phyloP scores from a whole-genome alignment of 2,888 invertebrate species.

The Limnephilus marmoratus region DNA sequence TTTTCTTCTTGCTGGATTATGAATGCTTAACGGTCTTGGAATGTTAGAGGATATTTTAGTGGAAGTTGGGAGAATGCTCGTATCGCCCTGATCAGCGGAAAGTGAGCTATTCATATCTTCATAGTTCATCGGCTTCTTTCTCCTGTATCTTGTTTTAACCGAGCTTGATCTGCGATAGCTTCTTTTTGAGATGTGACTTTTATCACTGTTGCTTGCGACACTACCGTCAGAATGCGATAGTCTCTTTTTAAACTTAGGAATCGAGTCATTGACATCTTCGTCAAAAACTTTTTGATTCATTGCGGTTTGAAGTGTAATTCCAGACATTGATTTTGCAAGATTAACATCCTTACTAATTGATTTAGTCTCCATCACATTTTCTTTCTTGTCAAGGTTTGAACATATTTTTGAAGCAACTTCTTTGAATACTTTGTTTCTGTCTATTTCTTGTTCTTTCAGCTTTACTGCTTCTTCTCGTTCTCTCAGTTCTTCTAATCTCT shows the following conservation, averaged over 20 bases:
- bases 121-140: constrained; percentile 73
- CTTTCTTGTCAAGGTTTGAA: constrained; percentile 36
- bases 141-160: constrained; percentile 68
- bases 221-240: constrained; percentile 58
- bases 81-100: constrained; percentile 78
- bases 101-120: constrained; percentile 79
- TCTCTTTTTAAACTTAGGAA: constrained; percentile 29
- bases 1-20: constrained; percentile 72
- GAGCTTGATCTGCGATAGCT: constrained; percentile 70
- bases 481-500: constrained; percentile 75
- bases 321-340: constrained; percentile 66
- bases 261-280: constrained; percentile 28
- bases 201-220: constrained; percentile 47
- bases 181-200: constrained; percentile 68
- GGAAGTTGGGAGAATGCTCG: constrained; percentile 77
- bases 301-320: constrained; percentile 62
- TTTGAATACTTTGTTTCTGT: constrained; percentile 74
- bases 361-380: constrained; percentile 64
- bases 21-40: constrained; percentile 74
- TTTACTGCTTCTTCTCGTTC: constrained; percentile 76
- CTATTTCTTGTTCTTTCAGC: constrained; percentile 75
- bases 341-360: constrained; percentile 71
- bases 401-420: constrained; percentile 72
- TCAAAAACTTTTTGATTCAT: constrained; percentile 59
- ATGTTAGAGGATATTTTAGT: constrained; percentile 74